Evolutionary conservation across 2,888 invertebrate species (phyloP).

Genomic region (Drosophila rellima): DNA sequence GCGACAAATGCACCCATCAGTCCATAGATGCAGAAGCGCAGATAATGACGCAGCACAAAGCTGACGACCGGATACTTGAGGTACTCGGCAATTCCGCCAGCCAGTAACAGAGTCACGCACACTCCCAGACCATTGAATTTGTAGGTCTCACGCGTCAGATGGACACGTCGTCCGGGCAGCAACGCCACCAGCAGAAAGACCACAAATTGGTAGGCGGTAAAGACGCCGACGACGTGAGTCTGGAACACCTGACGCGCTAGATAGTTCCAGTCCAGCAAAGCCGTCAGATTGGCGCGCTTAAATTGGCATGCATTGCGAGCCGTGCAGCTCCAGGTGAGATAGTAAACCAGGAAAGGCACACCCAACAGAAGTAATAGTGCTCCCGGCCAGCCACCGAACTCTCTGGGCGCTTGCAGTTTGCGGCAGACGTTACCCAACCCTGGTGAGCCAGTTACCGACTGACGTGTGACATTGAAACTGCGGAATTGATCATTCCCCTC

Average conservation of each 20-base stretch:
- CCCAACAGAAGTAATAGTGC: conserved; percentile 70
- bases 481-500: conserved; percentile 65
- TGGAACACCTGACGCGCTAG: conserved; percentile 76
- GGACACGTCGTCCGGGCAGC: conserved; percentile 82
- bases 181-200: conserved; percentile 80
- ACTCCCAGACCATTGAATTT: conserved; percentile 83
- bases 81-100: conserved; percentile 74
- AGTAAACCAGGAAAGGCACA: conserved; percentile 75
- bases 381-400: conserved; percentile 83
- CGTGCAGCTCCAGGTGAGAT: conserved; percentile 83
- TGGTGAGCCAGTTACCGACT: conserved; percentile 42
- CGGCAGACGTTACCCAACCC: conserved; percentile 64
- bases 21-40: conserved; percentile 86
- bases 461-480: conserved; percentile 71
- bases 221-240: conserved; percentile 70
- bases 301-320: conserved; percentile 66
- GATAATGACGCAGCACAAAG: conserved; percentile 86
- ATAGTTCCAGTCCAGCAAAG: conserved; percentile 64
- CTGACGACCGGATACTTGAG: conserved; percentile 82
- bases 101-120: conserved; percentile 62
- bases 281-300: conserved; percentile 63
- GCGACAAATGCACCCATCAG: conserved; percentile 86
- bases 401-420: conserved; percentile 71
- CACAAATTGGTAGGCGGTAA: conserved; percentile 75
- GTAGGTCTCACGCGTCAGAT: conserved; percentile 77